Evolutionary conservation across 1,140 invertebrate genomes (phyloP), one percentile per base, ranked within the genome.

Genomic region (Brachionus manjavacas): DNA sequence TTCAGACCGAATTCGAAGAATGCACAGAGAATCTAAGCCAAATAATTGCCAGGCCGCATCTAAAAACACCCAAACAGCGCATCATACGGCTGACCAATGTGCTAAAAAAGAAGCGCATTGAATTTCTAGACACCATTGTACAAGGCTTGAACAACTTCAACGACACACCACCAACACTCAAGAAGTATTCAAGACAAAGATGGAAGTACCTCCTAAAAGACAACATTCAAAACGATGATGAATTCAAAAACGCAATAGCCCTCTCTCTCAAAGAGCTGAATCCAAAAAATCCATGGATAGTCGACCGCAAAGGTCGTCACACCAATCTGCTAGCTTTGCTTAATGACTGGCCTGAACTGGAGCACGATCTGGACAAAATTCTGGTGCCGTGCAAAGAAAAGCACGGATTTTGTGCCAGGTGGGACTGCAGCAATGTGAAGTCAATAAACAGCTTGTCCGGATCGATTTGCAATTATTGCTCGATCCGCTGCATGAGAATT

Each of bases 1-100:
- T 93, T 92, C 87, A 93, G 92, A 92, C 92, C 85, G 93, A 93
- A 87, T 86, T 93, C 68, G 92, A 93, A 87, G 92, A 93, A 86
- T 91, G 91, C 31, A 92, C 92, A 23, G 92, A 93, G 87, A 92
- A 92, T 85, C 87, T 93, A 7, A 92, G 92, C 20, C 92, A 92
- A 87, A 92, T 93, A 91, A 91, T 93, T 14, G 92, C 92, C 49
- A 87, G 92, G 12, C 91, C 92, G 1, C 93, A 93, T 87, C 87
- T 93, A 20, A 90, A 92, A 41, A 93, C 92, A 12, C 92, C 92
- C 4, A 90, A 92, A 66, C 87, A 90, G 70, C 90, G 91, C 52
- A 93, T 93, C 83, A 91, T 93, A 41, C 91, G 92, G 86, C 91
- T 91, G 72, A 91, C 92, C 7, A 88, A 91, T 31, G 87, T 91